Evolutionary conservation across 2,888 invertebrate species (phyloP), one percentile per base, ranked within the genome.

Genomic region (Stegana nigrithorax): DNA sequence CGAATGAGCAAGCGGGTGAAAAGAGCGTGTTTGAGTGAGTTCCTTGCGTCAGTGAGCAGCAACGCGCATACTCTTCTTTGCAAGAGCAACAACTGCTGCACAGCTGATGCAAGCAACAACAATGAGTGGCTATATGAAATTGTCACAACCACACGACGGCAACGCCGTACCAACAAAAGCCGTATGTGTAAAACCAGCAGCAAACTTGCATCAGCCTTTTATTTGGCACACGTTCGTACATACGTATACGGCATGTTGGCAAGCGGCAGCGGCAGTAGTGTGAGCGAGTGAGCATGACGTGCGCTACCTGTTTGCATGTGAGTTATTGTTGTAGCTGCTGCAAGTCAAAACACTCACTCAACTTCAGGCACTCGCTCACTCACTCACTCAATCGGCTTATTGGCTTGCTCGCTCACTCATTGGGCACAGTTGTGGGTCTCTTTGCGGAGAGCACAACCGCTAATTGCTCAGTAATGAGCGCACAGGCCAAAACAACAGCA

Each of bases 151-250:
- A n/a, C n/a, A n/a, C n/a, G n/a, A n/a, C n/a, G n/a, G n/a, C n/a
- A n/a, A n/a, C n/a, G n/a, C n/a, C n/a, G n/a, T n/a, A n/a, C n/a
- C n/a, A n/a, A n/a, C n/a, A n/a, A n/a, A n/a, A n/a, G n/a, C 12
- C 50, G 14, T 56, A 62, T 29, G 57, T 72, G 74, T 73, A 73
- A 74, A 68, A 71, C 60, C 60, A 63, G 58, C 68, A 74, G 64
- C 10, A 70, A 57, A 76, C 76, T 75, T 75, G 74, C 76, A 75
- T 75, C 74, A 75, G 74, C 74, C 74, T 66, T 21, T 25, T 47
- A 2, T 47, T n/a, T 8, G 10, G 21, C 47, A 47, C 47, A 47
- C 25, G 12, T 2, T n/a, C 8, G 23, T 23, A 32, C 47, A 47
- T 4, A 36, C 10, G 10, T 29, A 29, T 29, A 29, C 10, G n/a